A percentile compares a stretch with the other conserved stretches of the same genome.
phyloP scores from a whole-genome alignment of 23 tunicate species.

The Botrylloides violaceus region DNA sequence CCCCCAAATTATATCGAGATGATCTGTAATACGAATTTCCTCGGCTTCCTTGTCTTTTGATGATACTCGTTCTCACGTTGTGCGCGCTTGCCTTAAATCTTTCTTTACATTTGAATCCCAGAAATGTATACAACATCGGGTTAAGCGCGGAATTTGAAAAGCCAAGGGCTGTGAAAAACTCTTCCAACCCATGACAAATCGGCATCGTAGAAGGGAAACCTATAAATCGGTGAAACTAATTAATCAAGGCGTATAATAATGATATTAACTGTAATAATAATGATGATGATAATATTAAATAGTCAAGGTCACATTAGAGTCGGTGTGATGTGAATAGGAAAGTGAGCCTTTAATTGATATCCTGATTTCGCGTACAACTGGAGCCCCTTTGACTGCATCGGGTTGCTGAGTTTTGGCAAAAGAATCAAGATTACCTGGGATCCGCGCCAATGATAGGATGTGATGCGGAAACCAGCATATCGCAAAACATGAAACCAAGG shows the following conservation, averaged over 20 bases:
- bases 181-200: conserved; percentile 38
- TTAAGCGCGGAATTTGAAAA: conserved; percentile 74
- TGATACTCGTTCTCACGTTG: too few species aligned
- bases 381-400: too few species aligned
- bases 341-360: not conserved
- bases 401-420: too few species aligned
- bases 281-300: too few species aligned
- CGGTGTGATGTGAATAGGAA: not conserved
- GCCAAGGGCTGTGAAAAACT: conserved; percentile 45
- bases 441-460: not conserved
- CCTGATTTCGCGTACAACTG: not conserved
- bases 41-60: too few species aligned
- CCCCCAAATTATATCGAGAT: too few species aligned
- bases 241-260: too few species aligned
- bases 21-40: too few species aligned
- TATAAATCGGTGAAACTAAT: too few species aligned
- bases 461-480: not conserved
- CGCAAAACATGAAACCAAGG: not conserved
- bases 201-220: conserved; percentile 30
- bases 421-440: not conserved
- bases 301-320: too few species aligned
- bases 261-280: too few species aligned
- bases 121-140: conserved; percentile 70
- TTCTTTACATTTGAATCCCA: conserved; percentile 52
- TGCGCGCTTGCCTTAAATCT: conserved; percentile 44